Evolutionary conservation across 2,113 vertebrate species (phyloP), one percentile per base, ranked within the genome.

Genomic region (Felis chaus): DNA sequence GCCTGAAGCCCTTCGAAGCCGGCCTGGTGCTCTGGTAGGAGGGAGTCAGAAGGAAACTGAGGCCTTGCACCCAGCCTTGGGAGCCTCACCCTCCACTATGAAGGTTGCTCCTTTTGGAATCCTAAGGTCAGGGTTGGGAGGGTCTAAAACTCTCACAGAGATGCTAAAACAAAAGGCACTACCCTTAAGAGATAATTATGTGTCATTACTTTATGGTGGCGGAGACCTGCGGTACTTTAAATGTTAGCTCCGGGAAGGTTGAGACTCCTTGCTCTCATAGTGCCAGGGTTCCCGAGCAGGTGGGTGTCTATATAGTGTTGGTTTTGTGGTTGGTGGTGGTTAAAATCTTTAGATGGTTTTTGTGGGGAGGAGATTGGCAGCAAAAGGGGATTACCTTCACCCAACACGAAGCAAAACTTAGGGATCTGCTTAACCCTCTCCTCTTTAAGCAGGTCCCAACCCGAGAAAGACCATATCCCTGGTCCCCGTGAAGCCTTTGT

Each of bases 1-100:
- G 99, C 99, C 97, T 98, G 99, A 66, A 99, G 99, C 66, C 99
- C 99, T 98, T 99, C 99, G 0, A 99, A 99, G 89, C 99, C 98
- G 0, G 98, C 99, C 6, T 98, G 98, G 61, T 98, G 98, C 98
- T 98, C 99, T 99, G 95, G n/a, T 21, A 7, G 81, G 63, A 96
- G 68, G 91, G 31, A 55, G 74, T 45, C 50, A 55, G 91, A 53
- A 68, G 55, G 55, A 48, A 23, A 53, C 83, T 92, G 69, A 93
- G 73, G 57, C 36, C 31, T 65, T 8, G 18, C 4, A 39, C 78
- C 45, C 7, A 16, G 31, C 4, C 5, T 80, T 53, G 15, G 61
- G 33, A 69, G 68, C 66, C 25, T 73, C 21, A 11, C 74, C 55
- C 53, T 69, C 36, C 2, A 11, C 27, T 9, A 41, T 73, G 39